Percentiles rank a stretch among this genome's conserved stretches.
phyloP scores from a whole-genome alignment of 1,140 invertebrate species.

The Leptinotarsa defecta region DNA sequence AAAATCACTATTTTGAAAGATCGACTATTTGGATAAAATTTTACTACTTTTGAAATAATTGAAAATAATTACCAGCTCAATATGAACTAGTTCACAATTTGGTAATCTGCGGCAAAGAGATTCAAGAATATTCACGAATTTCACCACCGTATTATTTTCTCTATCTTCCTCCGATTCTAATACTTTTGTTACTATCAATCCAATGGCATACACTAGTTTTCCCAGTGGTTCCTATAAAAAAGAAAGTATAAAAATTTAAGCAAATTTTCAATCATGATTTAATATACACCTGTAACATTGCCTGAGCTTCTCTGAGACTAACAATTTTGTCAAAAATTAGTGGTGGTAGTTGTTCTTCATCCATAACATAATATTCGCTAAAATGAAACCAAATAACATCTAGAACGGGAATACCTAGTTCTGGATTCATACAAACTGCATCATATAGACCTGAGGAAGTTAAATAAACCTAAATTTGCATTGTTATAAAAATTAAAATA shows the following conservation, averaged over 20 bases:
- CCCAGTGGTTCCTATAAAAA: constrained; percentile 53
- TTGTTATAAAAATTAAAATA: not conserved
- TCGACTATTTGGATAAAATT: no score
- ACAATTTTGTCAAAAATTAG: constrained; percentile 58
- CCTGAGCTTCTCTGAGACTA: constrained; percentile 54
- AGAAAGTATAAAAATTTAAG: not conserved
- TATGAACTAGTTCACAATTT: constrained; percentile 53
- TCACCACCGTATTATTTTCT: constrained; percentile 39
- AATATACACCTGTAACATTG: constrained; percentile 46
- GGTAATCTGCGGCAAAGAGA: constrained; percentile 48
- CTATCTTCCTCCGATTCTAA: constrained; percentile 40
- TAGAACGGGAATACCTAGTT: constrained; percentile 56
- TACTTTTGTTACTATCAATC: constrained; percentile 47
- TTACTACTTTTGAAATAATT: not conserved
- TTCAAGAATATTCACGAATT: constrained; percentile 43
- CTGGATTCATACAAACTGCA: constrained; percentile 56
- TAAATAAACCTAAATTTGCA: not conserved
- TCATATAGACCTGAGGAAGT: constrained; percentile 56
- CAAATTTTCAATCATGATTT: not conserved
- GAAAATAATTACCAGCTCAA: constrained; percentile 55
- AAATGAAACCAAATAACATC: constrained; percentile 61
- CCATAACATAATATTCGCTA: constrained; percentile 56
- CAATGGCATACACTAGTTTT: constrained; percentile 48
- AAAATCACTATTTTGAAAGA: no score
- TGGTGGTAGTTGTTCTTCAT: constrained; percentile 56